phyloP scores from a whole-genome alignment of 1,140 invertebrate genomes.

The Magallana ariakensis region DNA sequence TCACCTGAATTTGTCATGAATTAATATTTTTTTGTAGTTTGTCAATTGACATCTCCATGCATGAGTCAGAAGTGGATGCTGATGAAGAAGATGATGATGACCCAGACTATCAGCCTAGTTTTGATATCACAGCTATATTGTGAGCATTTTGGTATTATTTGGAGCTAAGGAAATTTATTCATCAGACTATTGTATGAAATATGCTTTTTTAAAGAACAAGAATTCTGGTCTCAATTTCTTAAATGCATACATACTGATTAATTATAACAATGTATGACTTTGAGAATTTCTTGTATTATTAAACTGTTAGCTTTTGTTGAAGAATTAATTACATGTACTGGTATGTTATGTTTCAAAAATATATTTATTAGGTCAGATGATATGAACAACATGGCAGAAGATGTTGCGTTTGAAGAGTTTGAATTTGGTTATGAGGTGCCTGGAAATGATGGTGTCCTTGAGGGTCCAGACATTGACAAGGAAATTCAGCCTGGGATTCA shows the following conservation, averaged over 20 bases:
- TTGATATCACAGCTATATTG: conserved; percentile 26
- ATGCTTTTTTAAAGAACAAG: too few species aligned
- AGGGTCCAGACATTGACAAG: conserved; percentile 20
- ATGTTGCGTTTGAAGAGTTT: conserved; percentile 31
- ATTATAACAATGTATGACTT: background rate
- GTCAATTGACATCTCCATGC: conserved; percentile 24
- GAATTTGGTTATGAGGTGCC: conserved; percentile 11
- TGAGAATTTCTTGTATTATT: background rate
- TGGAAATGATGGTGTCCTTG: background rate
- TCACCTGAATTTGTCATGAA: too few species aligned
- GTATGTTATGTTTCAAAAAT: background rate
- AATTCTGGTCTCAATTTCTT: too few species aligned
- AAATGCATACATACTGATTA: too few species aligned
- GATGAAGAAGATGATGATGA: conserved; percentile 30
- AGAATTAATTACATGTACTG: background rate
- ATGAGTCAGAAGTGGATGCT: background rate
- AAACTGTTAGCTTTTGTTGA: background rate
- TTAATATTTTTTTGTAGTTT: background rate
- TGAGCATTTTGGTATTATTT: too few species aligned
- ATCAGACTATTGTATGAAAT: too few species aligned
- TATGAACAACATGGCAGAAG: background rate
- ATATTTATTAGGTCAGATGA: background rate
- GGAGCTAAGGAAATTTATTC: background rate
- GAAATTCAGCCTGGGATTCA: background rate
- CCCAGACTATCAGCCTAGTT: conserved; percentile 36